Evolutionary conservation across 92 coral and sea anemone species (phyloP).

Genomic region (Paramuricea clavata): DNA sequence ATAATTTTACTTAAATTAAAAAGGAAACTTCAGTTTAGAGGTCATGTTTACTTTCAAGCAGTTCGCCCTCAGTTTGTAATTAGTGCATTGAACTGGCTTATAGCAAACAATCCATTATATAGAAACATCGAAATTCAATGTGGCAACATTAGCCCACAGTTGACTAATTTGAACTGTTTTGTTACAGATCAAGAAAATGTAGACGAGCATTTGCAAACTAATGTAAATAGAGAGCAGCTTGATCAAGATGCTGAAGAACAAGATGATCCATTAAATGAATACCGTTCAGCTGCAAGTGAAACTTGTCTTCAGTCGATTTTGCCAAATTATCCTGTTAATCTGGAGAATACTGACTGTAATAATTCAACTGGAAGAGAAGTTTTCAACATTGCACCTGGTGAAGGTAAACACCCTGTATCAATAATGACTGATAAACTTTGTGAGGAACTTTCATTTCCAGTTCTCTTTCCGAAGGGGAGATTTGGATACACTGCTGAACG

Average conservation of each 20-base stretch:
- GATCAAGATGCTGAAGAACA: conserved; percentile 49
- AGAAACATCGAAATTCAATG: conserved; percentile 37
- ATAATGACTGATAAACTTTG: conserved; percentile 28
- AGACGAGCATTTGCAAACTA: conserved; percentile 1
- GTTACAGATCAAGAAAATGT: conserved; percentile 43
- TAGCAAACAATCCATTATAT: conserved; percentile 59
- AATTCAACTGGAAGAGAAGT: conserved; percentile 69
- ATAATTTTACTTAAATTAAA: conserved; percentile 37
- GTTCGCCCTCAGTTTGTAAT: too few species aligned
- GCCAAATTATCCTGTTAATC: conserved; percentile 68
- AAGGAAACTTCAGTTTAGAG: conserved; percentile 70
- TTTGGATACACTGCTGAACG: conserved; percentile 14
- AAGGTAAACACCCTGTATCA: conserved; percentile 51
- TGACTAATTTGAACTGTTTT: conserved; percentile 4
- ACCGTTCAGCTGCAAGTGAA: conserved; percentile 60
- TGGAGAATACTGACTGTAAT: conserved; percentile 21
- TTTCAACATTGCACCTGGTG: conserved; percentile 70
- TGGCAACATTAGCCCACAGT: conserved; percentile 38
- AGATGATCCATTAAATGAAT: conserved; percentile 70
- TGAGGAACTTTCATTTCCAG: conserved; percentile 31
- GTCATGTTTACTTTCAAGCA: conserved; percentile 46
- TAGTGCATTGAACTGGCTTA: conserved; percentile 28
- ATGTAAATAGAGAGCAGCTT: conserved; percentile 14
- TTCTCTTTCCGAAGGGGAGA: conserved; percentile 32
- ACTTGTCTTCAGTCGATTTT: conserved; percentile 71